A percentile compares a stretch with the other conserved stretches of the same genome.
Conservation (phyloP, 2,113 vertebrate genomes). For the Pithys albifrons region DNA sequence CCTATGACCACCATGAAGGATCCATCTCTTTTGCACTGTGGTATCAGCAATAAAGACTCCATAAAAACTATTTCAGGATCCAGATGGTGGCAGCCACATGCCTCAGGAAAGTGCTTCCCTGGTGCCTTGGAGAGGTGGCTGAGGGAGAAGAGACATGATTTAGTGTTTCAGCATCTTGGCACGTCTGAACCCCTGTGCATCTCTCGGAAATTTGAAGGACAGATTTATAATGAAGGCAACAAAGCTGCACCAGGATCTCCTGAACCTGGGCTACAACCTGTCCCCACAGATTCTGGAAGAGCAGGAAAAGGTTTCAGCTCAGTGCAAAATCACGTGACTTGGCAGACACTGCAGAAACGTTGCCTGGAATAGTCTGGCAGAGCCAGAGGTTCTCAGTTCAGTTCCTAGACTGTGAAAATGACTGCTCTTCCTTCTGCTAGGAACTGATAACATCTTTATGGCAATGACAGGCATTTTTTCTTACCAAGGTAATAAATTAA, state of each 20-base stretch:
- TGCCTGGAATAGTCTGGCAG: background rate
- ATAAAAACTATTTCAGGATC: background rate
- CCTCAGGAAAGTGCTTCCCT: background rate
- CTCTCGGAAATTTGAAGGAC: background rate
- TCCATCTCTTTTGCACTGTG: background rate
- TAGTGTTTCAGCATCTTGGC: background rate
- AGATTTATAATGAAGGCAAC: background rate
- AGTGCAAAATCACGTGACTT: background rate
- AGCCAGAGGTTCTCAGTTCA: background rate
- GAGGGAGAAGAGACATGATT: background rate
- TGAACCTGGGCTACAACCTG: background rate
- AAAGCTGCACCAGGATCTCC: background rate
- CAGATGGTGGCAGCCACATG: background rate
- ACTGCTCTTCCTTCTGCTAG: background rate
- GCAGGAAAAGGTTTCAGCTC: background rate
- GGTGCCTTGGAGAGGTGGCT: background rate
- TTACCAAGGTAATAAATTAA: background rate
- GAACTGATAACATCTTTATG: background rate
- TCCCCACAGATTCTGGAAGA: background rate
- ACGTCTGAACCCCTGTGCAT: background rate
- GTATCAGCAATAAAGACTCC: background rate
- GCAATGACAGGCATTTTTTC: background rate
- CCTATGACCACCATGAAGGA: background rate
- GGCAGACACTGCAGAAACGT: background rate
- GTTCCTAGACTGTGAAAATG: background rate